A percentile compares a stretch with the other conserved stretches of the same genome.
phyloP scores from a whole-genome alignment of 1,140 invertebrate genomes.

The Cotesia chilonis region DNA sequence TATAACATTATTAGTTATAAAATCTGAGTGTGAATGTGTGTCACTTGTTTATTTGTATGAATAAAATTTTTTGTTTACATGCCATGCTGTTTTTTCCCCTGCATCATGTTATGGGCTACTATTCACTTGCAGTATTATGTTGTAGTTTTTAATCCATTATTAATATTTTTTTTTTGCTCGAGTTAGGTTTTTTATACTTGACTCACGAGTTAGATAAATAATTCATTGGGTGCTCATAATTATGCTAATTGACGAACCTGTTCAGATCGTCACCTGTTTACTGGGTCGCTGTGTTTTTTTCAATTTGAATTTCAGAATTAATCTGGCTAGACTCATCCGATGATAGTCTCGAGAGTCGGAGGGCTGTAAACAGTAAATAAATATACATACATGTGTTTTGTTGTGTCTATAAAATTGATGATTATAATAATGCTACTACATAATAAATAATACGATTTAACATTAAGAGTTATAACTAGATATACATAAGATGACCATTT shows the following conservation, averaged over 20 bases:
- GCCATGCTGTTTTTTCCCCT: slow-evolving; percentile 25
- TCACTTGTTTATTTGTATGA: slow-evolving; percentile 42
- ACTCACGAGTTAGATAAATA: slow-evolving; percentile 55
- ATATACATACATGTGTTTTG: background rate
- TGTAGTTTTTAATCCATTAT: slow-evolving; percentile 40
- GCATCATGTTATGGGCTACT: background rate
- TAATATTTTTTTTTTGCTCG: slow-evolving; percentile 35
- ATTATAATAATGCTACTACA: no score
- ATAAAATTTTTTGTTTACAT: no score
- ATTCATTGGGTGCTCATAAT: slow-evolving; percentile 59
- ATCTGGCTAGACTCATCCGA: slow-evolving; percentile 7
- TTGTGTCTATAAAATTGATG: no score
- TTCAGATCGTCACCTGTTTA: slow-evolving; percentile 33
- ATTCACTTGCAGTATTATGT: slow-evolving; percentile 24
- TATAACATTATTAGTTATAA: slow-evolving; percentile 1
- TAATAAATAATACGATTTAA: no score
- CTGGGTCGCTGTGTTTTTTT: background rate
- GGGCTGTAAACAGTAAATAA: slow-evolving; percentile 4
- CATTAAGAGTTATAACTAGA: no score
- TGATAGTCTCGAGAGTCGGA: background rate
- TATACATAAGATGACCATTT: no score
- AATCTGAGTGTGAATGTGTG: slow-evolving; percentile 21
- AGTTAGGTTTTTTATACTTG: slow-evolving; percentile 19
- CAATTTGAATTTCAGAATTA: no score
- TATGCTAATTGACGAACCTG: slow-evolving; percentile 56